Evolutionary conservation across 2,797 vertebrate species (phyloP).

Genomic region (Eospalax fontanierii): DNA sequence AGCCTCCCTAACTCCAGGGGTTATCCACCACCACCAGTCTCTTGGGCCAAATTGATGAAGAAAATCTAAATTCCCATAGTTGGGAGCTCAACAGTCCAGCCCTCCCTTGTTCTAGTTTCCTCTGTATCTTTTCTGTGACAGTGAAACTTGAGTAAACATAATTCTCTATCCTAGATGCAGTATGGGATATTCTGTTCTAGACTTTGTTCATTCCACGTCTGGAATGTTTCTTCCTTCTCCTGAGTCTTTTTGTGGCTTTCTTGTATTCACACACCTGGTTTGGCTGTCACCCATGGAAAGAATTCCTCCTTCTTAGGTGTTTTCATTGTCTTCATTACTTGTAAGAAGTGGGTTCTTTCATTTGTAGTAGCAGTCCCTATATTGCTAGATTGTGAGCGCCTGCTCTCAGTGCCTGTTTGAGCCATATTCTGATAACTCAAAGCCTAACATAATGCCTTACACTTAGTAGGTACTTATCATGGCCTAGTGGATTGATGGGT

Average conservation of each 20-base stretch:
- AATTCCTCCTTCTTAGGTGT: not conserved
- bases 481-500: not conserved
- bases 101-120: not conserved
- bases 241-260: not conserved
- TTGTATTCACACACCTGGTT: not conserved
- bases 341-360: too few relatives aligned
- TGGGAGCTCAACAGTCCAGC: not conserved
- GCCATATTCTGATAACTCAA: not conserved
- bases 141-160: not conserved
- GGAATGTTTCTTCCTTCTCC: not conserved
- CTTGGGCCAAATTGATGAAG: not conserved
- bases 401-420: not conserved
- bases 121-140: not conserved
- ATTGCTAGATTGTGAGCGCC: not conserved
- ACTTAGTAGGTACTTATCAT: not conserved
- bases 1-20: not conserved
- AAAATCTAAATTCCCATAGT: conserved; percentile 1
- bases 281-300: not conserved
- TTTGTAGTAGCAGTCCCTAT: not conserved
- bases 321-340: not conserved
- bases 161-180: not conserved
- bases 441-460: not conserved
- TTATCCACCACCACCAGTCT: not conserved
- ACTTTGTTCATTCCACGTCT: not conserved
- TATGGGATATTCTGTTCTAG: not conserved